A percentile compares a stretch with the other conserved stretches of the same genome.
Conservation (phyloP, 2,888 invertebrate genomes). For the Coecobrya sp. region DNA sequence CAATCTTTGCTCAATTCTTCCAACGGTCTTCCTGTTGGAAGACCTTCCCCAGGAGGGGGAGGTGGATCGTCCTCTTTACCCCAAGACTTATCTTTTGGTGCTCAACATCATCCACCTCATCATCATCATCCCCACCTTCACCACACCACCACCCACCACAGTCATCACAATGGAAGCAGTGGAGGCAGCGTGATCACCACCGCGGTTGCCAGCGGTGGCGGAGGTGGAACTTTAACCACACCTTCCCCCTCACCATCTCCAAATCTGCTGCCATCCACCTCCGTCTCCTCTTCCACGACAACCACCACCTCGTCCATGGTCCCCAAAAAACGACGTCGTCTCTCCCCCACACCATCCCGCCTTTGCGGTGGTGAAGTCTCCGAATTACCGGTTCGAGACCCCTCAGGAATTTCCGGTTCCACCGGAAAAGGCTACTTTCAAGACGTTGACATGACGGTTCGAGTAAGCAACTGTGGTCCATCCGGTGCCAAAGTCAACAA, state of each 20-base stretch:
- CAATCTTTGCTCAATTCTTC: slow-evolving; percentile 63
- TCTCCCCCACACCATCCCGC: slow-evolving; percentile 84
- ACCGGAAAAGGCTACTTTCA: slow-evolving; percentile 82
- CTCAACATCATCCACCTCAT: slow-evolving; percentile 4
- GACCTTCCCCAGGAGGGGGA: slow-evolving; percentile 3
- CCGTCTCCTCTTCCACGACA: slow-evolving; percentile 14
- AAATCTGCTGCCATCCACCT: neutral
- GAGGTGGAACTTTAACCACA: too few species aligned
- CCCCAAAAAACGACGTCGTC: slow-evolving; percentile 84
- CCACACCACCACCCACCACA: neutral
- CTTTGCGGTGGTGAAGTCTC: slow-evolving; percentile 85
- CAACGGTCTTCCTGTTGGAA: slow-evolving; percentile 33
- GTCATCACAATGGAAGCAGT: slow-evolving; percentile 26
- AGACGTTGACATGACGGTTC: slow-evolving; percentile 85
- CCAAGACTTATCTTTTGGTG: slow-evolving; percentile 77
- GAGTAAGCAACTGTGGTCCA: slow-evolving; percentile 84
- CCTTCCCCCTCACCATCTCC: slow-evolving; percentile 65
- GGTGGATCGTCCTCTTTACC: slow-evolving; percentile 14
- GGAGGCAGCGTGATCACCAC: neutral
- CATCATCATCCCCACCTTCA: neutral
- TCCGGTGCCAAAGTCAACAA: slow-evolving; percentile 86
- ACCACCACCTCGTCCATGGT: slow-evolving; percentile 80
- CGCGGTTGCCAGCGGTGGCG: neutral
- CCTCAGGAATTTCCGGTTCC: slow-evolving; percentile 62
- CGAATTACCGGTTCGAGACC: slow-evolving; percentile 82